Percentiles rank a stretch among this genome's conserved stretches.
Evolutionary conservation across 2,797 vertebrate genomes (phyloP).

Genomic region (Poeciliopsis gracilis): DNA sequence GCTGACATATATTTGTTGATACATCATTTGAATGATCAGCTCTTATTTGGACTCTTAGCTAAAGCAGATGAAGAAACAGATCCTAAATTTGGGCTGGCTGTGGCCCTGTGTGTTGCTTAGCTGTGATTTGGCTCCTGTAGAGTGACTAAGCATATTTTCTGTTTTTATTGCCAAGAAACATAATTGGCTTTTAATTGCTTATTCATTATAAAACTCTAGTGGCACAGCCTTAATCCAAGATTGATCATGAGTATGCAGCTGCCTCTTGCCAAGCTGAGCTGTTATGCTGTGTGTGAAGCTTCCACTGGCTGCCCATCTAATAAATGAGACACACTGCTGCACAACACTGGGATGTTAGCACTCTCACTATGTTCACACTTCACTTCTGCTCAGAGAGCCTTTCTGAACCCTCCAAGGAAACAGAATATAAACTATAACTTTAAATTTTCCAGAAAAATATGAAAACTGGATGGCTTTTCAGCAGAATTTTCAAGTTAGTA

Average conservation of each 20-base stretch:
- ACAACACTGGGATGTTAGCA: background rate
- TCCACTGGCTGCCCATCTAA: constrained; percentile 11
- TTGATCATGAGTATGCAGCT: constrained; percentile 60
- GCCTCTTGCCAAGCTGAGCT: constrained; percentile 9
- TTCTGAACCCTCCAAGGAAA: background rate
- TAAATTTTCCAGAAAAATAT: background rate
- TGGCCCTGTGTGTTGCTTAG: constrained; percentile 28
- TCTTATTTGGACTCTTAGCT: background rate
- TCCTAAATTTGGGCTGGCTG: constrained; percentile 44
- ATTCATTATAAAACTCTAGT: constrained; percentile 69
- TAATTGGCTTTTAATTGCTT: constrained; percentile 80
- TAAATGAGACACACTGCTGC: constrained; percentile 28
- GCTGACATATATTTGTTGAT: background rate
- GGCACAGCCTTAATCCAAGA: constrained; percentile 64
- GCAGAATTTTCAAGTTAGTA: background rate
- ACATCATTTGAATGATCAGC: background rate
- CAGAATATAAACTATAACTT: background rate
- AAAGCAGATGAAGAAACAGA: constrained; percentile 11
- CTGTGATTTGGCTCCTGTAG: constrained; percentile 52
- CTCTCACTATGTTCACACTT: background rate
- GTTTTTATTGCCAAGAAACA: constrained; percentile 67
- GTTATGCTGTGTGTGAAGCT: background rate
- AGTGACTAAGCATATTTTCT: constrained; percentile 58
- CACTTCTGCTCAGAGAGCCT: background rate
- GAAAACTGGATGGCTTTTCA: background rate